Evolutionary conservation across 2,113 vertebrate genomes (phyloP), one percentile per base, ranked within the genome.

Genomic region (Cephalopterus ornatus): DNA sequence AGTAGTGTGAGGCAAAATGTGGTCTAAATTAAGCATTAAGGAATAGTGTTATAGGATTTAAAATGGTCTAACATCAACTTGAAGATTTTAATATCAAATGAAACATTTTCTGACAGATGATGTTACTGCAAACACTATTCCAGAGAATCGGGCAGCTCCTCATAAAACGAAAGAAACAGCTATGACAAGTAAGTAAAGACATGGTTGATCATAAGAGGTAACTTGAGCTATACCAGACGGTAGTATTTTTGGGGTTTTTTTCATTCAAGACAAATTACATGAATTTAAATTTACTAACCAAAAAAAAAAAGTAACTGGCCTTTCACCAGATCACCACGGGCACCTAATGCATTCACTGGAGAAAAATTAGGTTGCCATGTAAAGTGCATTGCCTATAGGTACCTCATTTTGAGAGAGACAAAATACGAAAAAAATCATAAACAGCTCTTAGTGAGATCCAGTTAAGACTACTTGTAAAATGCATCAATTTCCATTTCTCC

Each of bases 41-140:
- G 46, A 92, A 18, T 65, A 85, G 33, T 81, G 12, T 52, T 72
- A 67, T 39, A 78, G 56, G 84, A 81, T 68, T 92, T 71, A 1
- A 94, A 89, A 71, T 33, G 16, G 35, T 59, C 56, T 72, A 58
- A 55, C 1, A 5, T 72, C 37, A 92, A 84, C 39, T 8, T 50
- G 33, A 72, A 77, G 12, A 72, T 67, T 93, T 93, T 90, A 88
- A 90, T 92, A 70, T 46, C 23, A 90, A 81, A 92, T 92, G 44
- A 44, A 90, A 95, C 94, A 76, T 88, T 27, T 89, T 79, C 84
- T 93, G 50, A 76, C 74, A 85, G 78, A 85, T 78, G 42, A 91
- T 85, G 32, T 94, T 85, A 85, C 49, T 74, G 71, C 85, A 88
- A 90, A 76, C 72, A 71, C 67, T 90, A 37, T 78, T 74, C 12